A percentile compares a stretch with the other conserved stretches of the same genome.
These are phyloP conservation scores for Cydia fagiglandana DNA, from an alignment of 1,140 invertebrate species.

Conservation along the genomic window DNA sequence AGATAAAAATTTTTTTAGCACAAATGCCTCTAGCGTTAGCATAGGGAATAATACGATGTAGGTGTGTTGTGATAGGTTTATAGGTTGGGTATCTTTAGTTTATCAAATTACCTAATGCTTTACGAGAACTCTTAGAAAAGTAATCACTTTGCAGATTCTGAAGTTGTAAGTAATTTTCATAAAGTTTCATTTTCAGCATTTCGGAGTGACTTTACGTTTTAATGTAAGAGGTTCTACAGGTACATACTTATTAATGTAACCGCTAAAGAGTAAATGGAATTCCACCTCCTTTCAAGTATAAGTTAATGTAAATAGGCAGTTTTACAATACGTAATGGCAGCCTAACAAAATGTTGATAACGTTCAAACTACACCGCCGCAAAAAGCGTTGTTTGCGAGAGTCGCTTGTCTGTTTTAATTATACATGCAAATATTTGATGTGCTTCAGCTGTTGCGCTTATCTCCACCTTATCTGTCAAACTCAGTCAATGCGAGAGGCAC, in stretches of 20 bases:
- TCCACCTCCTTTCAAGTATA: background rate
- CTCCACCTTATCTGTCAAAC: conserved; percentile 76
- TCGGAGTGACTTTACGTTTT: background rate
- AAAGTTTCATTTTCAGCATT: no score
- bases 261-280: background rate
- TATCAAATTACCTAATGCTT: no score
- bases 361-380: conserved; percentile 14
- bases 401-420: conserved; percentile 67
- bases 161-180: no score
- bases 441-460: conserved; percentile 69
- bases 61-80: no score
- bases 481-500: conserved; percentile 74
- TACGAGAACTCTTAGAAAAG: no score
- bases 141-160: no score
- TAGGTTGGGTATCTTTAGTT: no score
- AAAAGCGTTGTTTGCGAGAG: conserved; percentile 46
- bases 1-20: no score
- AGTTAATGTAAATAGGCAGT: conserved; percentile 20
- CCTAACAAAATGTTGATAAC: conserved; percentile 18
- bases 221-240: background rate
- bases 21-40: no score
- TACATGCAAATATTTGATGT: conserved; percentile 68
- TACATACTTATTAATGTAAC: background rate
- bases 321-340: conserved; percentile 28
- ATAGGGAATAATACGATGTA: no score